A percentile compares a stretch with the other conserved stretches of the same genome.
Evolutionary conservation across 92 coral and sea anemone genomes (phyloP).

Genomic region (Phenganax stokvisi): DNA sequence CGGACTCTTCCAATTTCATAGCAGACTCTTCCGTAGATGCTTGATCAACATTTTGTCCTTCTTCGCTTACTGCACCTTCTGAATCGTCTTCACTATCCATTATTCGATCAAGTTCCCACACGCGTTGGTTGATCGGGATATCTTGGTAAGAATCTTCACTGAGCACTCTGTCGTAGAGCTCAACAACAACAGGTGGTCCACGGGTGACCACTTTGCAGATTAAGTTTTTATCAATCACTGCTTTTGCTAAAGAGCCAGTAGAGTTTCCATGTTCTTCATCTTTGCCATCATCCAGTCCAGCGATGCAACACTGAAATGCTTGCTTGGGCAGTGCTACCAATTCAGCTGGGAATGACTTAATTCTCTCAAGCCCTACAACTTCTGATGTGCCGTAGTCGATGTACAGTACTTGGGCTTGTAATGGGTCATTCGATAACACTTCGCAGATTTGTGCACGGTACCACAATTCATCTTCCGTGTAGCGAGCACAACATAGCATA

Average conservation of each 20-base stretch:
- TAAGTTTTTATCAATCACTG: conserved; percentile 85
- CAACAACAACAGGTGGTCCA: conserved; percentile 66
- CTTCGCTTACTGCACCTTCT: background rate
- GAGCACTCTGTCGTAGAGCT: conserved; percentile 54
- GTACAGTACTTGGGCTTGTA: conserved; percentile 64
- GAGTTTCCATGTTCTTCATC: conserved; percentile 53
- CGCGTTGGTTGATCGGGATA: conserved; percentile 53
- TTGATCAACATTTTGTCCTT: background rate
- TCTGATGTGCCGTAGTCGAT: conserved; percentile 95
- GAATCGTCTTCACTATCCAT: conserved; percentile 1
- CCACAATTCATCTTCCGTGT: conserved; percentile 93
- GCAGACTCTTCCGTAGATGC: background rate
- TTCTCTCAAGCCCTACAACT: conserved; percentile 63
- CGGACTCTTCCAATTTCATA: background rate
- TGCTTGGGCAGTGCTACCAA: conserved; percentile 77
- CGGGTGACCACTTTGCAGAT: conserved; percentile 66
- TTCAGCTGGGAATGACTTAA: conserved; percentile 84
- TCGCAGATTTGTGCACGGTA: conserved; percentile 77
- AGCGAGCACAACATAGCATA: conserved; percentile 84
- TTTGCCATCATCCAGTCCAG: conserved; percentile 45
- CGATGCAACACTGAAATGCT: conserved; percentile 73
- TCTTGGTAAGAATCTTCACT: conserved; percentile 50
- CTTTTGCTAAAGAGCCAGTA: conserved; percentile 53
- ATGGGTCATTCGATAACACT: conserved; percentile 59
- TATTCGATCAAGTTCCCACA: conserved; percentile 57